Conservation (phyloP, 2,797 vertebrate genomes). For the Tadarida brasiliensis region DNA sequence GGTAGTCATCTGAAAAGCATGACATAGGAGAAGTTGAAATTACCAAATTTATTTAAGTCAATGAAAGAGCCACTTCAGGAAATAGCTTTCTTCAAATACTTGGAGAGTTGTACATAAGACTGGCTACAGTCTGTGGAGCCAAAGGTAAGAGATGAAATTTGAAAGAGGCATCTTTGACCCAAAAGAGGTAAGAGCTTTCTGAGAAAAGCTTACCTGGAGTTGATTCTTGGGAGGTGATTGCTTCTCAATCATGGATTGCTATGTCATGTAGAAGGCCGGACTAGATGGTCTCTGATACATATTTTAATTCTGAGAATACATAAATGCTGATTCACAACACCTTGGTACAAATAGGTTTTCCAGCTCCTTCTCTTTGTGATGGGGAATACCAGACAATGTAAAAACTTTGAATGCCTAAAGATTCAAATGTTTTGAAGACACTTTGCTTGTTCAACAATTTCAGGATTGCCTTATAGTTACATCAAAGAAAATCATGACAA, state of each 20-base stretch:
- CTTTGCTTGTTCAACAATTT: not conserved
- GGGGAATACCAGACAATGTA: not conserved
- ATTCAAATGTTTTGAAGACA: not conserved
- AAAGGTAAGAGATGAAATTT: not conserved
- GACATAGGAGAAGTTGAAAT: not conserved
- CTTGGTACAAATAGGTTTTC: not conserved
- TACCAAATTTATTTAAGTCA: not conserved
- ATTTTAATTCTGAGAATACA: not conserved
- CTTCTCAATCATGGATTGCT: not conserved
- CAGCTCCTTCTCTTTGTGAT: not conserved
- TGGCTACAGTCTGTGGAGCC: not conserved
- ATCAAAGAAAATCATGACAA: not conserved
- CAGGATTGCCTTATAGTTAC: not conserved
- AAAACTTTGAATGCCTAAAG: not conserved
- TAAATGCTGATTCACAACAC: not conserved
- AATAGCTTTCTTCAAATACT: not conserved
- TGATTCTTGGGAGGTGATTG: too few species aligned
- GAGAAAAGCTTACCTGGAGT: not conserved
- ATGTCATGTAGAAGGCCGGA: not conserved
- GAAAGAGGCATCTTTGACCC: not conserved
- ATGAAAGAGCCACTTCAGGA: not conserved
- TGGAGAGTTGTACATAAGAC: not conserved
- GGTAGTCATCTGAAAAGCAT: not conserved
- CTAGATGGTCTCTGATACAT: not conserved
- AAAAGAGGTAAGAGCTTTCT: not conserved